These are phyloP conservation scores for Maniola hyperantus DNA, from an alignment of 2,888 invertebrate species.

Conservation along the genomic window DNA sequence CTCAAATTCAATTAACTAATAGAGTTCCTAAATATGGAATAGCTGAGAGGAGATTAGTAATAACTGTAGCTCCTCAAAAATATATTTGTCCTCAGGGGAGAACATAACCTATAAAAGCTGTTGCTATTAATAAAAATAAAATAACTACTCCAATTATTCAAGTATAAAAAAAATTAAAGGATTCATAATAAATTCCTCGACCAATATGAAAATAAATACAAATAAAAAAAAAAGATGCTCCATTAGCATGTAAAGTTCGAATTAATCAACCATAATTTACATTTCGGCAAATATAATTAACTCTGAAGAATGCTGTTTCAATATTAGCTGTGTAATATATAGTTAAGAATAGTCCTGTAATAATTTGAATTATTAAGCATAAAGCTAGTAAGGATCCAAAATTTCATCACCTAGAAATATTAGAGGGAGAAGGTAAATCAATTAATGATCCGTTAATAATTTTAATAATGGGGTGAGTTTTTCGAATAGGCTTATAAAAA, in stretches of 20 bases:
- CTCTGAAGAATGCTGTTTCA: too few species aligned
- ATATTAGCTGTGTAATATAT: too few species aligned
- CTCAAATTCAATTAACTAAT: conserved; percentile 88
- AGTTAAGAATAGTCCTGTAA: too few species aligned
- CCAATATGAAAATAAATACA: conserved; percentile 86
- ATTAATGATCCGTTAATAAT: too few species aligned
- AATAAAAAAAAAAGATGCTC: conserved; percentile 88
- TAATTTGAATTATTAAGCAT: too few species aligned
- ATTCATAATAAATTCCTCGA: conserved; percentile 82
- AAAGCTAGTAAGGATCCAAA: too few species aligned
- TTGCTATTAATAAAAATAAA: conserved; percentile 86
- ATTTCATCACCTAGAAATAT: too few species aligned
- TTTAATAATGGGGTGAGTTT: conserved; percentile 68
- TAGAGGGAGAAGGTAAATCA: too few species aligned
- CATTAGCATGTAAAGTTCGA: too few species aligned
- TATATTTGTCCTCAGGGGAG: conserved; percentile 85
- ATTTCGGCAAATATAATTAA: too few species aligned
- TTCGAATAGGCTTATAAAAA: conserved; percentile 64
- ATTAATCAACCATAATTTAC: too few species aligned
- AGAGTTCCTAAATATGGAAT: conserved; percentile 85
- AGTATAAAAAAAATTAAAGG: conserved; percentile 77
- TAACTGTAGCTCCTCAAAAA: conserved; percentile 91
- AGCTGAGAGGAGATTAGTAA: conserved; percentile 88
- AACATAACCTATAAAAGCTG: conserved; percentile 90
- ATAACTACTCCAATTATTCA: conserved; percentile 86